Evolutionary conservation across 2,113 vertebrate genomes (phyloP).

Genomic region (Notarius lentiginosus): DNA sequence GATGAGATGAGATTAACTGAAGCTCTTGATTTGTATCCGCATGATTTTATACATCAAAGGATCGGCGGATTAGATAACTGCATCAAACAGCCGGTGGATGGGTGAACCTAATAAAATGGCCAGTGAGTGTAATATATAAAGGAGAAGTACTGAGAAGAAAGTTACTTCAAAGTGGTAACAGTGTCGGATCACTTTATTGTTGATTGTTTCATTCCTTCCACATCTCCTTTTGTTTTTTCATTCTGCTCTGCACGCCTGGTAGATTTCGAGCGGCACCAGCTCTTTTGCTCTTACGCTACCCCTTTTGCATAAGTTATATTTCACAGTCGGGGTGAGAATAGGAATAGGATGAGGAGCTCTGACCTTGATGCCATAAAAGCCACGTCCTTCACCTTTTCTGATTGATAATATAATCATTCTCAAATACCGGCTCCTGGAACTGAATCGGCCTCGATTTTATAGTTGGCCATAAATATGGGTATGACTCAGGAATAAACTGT

Average conservation of each 20-base stretch:
- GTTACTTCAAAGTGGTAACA: not conserved
- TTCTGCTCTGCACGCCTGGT: conserved; percentile 9
- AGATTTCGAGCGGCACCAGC: conserved; percentile 12
- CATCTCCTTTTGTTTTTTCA: not conserved
- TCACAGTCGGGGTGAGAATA: conserved; percentile 1
- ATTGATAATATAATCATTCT: conserved; percentile 52
- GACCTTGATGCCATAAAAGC: conserved; percentile 53
- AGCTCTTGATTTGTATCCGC: too few relatives aligned
- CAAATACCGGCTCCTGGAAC: conserved; percentile 37
- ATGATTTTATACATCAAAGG: too few relatives aligned
- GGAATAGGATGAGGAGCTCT: conserved; percentile 2
- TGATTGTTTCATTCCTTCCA: not conserved
- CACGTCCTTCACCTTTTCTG: conserved; percentile 58
- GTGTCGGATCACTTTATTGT: too few relatives aligned
- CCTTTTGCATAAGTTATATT: conserved; percentile 30
- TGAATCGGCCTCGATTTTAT: conserved; percentile 43
- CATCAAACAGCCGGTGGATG: too few relatives aligned
- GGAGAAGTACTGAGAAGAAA: not conserved
- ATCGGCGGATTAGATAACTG: too few relatives aligned
- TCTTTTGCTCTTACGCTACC: not conserved
- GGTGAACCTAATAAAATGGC: too few relatives aligned
- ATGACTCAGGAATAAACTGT: conserved; percentile 1
- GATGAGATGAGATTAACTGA: too few relatives aligned
- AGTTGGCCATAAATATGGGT: conserved; percentile 41
- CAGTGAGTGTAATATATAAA: too few relatives aligned